Conservation (phyloP, 2,113 vertebrate genomes). For the Nothoprocta perdicaria region DNA sequence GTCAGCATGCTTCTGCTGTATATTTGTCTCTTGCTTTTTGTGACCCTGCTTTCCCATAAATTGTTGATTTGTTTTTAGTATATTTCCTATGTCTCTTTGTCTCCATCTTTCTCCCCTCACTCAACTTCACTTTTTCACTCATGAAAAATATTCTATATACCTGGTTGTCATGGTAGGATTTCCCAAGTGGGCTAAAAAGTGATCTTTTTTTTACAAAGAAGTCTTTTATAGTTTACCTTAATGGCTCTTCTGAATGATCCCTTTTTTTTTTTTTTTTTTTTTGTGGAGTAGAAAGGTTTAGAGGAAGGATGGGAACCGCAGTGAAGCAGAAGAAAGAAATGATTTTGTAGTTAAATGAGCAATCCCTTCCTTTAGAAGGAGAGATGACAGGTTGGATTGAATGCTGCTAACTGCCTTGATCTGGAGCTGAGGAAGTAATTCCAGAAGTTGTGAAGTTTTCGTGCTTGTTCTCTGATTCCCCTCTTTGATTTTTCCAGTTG, state of each 20-base stretch:
- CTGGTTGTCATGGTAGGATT: background rate
- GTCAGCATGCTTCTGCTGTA: constrained; percentile 36
- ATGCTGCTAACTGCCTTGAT: constrained; percentile 37
- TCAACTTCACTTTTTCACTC: constrained; percentile 59
- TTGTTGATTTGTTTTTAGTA: constrained; percentile 2
- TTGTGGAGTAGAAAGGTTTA: background rate
- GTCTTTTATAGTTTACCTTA: background rate
- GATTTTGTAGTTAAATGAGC: background rate
- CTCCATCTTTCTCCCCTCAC: constrained; percentile 20
- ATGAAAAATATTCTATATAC: constrained; percentile 76
- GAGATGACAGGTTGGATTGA: constrained; percentile 23
- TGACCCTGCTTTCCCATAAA: constrained; percentile 31
- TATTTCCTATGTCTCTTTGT: constrained; percentile 25
- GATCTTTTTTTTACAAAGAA: background rate
- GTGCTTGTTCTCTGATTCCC: constrained; percentile 58
- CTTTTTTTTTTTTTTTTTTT: background rate
- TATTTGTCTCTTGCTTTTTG: constrained; percentile 49
- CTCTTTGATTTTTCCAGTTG: constrained; percentile 60
- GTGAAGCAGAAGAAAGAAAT: background rate
- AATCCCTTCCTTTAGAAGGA: constrained; percentile 21
- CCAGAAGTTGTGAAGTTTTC: constrained; percentile 25
- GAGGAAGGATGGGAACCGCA: background rate
- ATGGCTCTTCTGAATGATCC: background rate
- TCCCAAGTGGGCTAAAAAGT: background rate
- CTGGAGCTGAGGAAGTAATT: constrained; percentile 58